Evolutionary conservation across 2,113 vertebrate species (phyloP).

Genomic region (Heterochromis multidens): DNA sequence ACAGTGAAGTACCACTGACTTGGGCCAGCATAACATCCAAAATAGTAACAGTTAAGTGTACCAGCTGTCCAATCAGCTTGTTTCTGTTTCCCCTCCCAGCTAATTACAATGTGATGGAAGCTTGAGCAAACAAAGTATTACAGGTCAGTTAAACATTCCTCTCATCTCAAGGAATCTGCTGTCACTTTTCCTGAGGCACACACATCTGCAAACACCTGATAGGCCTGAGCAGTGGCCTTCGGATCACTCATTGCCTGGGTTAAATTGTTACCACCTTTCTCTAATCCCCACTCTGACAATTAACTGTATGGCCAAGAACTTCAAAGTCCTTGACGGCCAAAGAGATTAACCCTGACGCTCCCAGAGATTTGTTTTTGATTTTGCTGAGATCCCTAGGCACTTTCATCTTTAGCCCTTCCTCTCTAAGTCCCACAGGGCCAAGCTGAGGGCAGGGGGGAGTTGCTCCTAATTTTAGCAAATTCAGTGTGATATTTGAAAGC

Average conservation of each 20-base stretch:
- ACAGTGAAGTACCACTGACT: background rate
- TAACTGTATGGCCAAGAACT: conserved; percentile 89
- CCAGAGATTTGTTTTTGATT: conserved; percentile 78
- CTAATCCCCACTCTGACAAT: conserved; percentile 91
- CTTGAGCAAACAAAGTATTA: conserved; percentile 97
- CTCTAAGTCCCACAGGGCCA: conserved; percentile 24
- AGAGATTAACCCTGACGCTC: conserved; percentile 87
- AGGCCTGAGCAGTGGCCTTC: conserved; percentile 75
- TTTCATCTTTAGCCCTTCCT: conserved; percentile 79
- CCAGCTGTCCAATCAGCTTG: conserved; percentile 78
- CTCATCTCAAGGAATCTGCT: conserved; percentile 79
- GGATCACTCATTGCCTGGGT: conserved; percentile 83
- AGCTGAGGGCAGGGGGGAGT: background rate
- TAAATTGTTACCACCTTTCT: conserved; percentile 99
- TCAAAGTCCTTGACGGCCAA: conserved; percentile 86
- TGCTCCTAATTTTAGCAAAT: conserved; percentile 46
- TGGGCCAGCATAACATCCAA: conserved; percentile 45
- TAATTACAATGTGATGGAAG: conserved; percentile 86
- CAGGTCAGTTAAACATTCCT: conserved; percentile 80
- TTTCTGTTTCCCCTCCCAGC: conserved; percentile 80
- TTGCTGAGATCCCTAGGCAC: conserved; percentile 78
- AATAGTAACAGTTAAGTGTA: conserved; percentile 67
- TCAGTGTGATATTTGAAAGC: conserved; percentile 58
- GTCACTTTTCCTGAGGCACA: conserved; percentile 64
- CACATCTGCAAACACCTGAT: conserved; percentile 95